Evolutionary conservation across 2,113 vertebrate genomes (phyloP), one percentile per base, ranked within the genome.

Genomic region (Paralichthys olivaceus): DNA sequence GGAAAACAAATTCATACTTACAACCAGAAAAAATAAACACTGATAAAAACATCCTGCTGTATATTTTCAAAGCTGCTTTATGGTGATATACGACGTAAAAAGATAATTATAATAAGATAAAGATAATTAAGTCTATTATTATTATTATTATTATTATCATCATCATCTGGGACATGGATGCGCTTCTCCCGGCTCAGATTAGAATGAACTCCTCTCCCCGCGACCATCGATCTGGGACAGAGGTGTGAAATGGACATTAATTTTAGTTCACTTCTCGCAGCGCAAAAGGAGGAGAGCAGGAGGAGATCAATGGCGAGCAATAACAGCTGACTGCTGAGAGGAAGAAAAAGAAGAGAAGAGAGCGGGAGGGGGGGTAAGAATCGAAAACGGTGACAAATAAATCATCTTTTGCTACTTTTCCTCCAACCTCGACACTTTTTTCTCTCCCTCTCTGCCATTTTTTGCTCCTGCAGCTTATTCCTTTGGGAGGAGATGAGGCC

Each of bases 191-290:
- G 96, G 96, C 96, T 94, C 95, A 95, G 95, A 97, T 97, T 97
- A 96, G 96, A 97, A 90, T 96, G 95, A 97, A 73, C 76, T 83
- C 58, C 49, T 65, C 45, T 58, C 65, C 95, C 95, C 93, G 94
- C 91, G 66, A 92, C 92, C 95, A 98, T 99, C 96, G 98, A 98
- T 97, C 96, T 79, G 37, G 93, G 91, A 95, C 26, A 55, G 73
- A 79, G 75, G 81, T 84, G 89, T 96, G 96, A 96, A 98, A 97
- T 95, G 96, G 96, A 98, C 96, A 97, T 99, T 98, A 96, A 98
- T 98, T 98, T 98, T 96, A 96, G 95, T 97, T 97, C 96, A 97
- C 95, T 96, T 97, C 95, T 97, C 94, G 95, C 95, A 96, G 96
- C 95, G 96, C 96, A 40, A 95, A 59, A 95, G 92, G 91, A 62